These are phyloP conservation scores for Ennomos erosarius DNA, from an alignment of 2,888 invertebrate genomes.

Conservation along the genomic window DNA sequence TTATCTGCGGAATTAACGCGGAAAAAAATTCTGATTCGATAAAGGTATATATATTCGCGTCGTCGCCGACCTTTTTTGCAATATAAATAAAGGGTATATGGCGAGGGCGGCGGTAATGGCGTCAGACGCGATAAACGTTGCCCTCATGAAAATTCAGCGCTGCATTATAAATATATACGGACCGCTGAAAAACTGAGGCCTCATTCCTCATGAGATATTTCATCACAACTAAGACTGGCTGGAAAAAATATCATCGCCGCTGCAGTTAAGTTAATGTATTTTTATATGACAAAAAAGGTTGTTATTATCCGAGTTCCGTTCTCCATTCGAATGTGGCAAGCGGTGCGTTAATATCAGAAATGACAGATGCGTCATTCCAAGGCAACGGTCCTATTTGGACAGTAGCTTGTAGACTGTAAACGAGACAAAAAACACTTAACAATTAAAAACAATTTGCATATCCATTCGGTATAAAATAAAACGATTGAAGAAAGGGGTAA, in stretches of 20 bases:
- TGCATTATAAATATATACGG: constrained; percentile 62
- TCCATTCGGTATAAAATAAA: constrained; percentile 63
- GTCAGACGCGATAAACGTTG: constrained; percentile 74
- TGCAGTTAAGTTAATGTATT: constrained; percentile 56
- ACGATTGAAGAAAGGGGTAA: constrained; percentile 62
- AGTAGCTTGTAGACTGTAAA: constrained; percentile 40
- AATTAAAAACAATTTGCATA: constrained; percentile 80
- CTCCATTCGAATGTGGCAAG: constrained; percentile 62
- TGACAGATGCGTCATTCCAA: constrained; percentile 80
- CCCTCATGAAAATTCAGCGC: constrained; percentile 80
- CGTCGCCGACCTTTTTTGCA: constrained; percentile 73
- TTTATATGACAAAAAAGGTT: constrained; percentile 59
- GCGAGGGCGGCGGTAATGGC: constrained; percentile 64
- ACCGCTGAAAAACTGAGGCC: constrained; percentile 61
- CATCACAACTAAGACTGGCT: constrained; percentile 59
- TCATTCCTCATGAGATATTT: constrained; percentile 65
- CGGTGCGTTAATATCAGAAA: constrained; percentile 75
- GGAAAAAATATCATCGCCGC: constrained; percentile 56
- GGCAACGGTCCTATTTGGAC: constrained; percentile 51
- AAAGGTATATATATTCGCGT: constrained; percentile 76
- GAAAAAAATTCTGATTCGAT: constrained; percentile 76
- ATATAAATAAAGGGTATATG: constrained; percentile 69
- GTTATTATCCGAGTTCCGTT: constrained; percentile 65
- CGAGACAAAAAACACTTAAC: constrained; percentile 62
- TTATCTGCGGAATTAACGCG: constrained; percentile 83